Conservation (phyloP, 1,140 invertebrate genomes). For the Dendrolimus punctatus region DNA sequence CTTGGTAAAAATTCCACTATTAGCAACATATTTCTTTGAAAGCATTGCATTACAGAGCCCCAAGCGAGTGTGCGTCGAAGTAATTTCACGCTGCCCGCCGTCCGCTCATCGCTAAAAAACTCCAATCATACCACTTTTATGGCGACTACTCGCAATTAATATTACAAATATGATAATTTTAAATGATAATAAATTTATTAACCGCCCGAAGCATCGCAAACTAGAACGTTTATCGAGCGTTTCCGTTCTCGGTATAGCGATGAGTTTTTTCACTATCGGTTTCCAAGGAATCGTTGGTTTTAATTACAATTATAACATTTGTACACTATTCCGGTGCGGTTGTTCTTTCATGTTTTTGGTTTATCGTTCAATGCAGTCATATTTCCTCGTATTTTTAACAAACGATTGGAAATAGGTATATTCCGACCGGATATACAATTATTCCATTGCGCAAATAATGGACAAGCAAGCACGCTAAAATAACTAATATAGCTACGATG, state of each 20-base stretch:
- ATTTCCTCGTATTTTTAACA: too few species aligned
- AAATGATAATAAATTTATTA: constrained; percentile 49
- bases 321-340: constrained; percentile 25
- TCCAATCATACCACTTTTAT: constrained; percentile 39
- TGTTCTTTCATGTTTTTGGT: constrained; percentile 19
- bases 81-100: constrained; percentile 51
- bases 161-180: constrained; percentile 53
- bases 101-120: constrained; percentile 40
- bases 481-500: too few species aligned
- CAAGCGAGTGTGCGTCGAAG: constrained; percentile 20
- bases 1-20: too few species aligned
- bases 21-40: too few species aligned
- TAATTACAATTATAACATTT: constrained; percentile 31
- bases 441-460: too few species aligned
- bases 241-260: constrained; percentile 40
- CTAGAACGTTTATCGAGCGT: constrained; percentile 47
- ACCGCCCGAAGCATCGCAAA: constrained; percentile 23
- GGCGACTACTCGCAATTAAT: constrained; percentile 36
- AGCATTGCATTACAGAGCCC: too few species aligned
- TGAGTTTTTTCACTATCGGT: constrained; percentile 37
- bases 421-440: too few species aligned
- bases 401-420: too few species aligned
- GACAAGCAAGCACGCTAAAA: too few species aligned
- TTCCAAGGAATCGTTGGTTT: constrained; percentile 37
- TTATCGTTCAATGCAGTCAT: too few species aligned